Percentiles rank a stretch among this genome's conserved stretches.
These are phyloP conservation scores for Cosmia pyralina DNA, from an alignment of 2,888 invertebrate species.

Conservation along the genomic window DNA sequence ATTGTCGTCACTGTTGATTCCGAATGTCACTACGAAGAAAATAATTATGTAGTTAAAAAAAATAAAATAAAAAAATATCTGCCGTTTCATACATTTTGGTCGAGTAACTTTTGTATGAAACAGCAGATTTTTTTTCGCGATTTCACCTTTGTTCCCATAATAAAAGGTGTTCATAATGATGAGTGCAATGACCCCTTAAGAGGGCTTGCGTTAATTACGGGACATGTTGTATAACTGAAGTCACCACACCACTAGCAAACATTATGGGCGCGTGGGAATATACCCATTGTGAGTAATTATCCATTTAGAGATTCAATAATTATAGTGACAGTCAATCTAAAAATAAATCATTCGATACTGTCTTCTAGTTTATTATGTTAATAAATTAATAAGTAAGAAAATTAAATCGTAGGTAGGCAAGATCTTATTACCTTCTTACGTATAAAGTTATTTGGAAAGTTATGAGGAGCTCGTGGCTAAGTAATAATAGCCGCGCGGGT, in stretches of 20 bases:
- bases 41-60: no score
- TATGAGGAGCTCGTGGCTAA: no score
- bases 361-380: not conserved
- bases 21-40: not conserved
- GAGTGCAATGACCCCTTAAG: no score
- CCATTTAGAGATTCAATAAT: not conserved
- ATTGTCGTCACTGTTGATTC: not conserved
- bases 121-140: no score
- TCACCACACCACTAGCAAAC: not conserved
- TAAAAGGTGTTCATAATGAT: no score
- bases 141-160: no score
- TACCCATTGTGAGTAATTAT: not conserved
- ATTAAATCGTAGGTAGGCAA: not conserved
- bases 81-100: no score
- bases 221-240: not conserved
- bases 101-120: no score
- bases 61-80: no score
- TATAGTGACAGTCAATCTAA: not conserved
- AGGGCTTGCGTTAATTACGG: no score
- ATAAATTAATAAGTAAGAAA: not conserved
- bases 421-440: not conserved
- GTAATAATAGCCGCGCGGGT: no score
- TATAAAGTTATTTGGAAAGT: no score
- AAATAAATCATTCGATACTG: not conserved
- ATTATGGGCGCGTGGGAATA: not conserved